A percentile compares a stretch with the other conserved stretches of the same genome.
phyloP scores from a whole-genome alignment of 2,113 vertebrate genomes.

The Misgurnus anguillicaudatus region DNA sequence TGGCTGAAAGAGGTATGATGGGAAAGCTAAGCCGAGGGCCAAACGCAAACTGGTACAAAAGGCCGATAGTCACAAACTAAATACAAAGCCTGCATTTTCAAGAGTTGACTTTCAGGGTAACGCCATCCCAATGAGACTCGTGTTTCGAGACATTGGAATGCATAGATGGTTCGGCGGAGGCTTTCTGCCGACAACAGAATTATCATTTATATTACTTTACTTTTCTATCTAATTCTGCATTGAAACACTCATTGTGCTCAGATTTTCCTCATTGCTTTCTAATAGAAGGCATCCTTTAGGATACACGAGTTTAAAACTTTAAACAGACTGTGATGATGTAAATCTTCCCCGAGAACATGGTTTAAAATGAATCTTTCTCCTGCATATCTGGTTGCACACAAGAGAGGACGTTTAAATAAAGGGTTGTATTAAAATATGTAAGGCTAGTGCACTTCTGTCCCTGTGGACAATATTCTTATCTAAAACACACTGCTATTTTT shows the following conservation, averaged over 20 bases:
- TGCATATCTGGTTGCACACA: neutral
- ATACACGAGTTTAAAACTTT: neutral
- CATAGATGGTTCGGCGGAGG: neutral
- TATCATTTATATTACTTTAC: conserved; percentile 48
- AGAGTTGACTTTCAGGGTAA: neutral
- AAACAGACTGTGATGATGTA: conserved; percentile 7
- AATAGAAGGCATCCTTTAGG: neutral
- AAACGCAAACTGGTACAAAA: neutral
- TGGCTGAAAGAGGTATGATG: neutral
- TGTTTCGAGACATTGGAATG: neutral
- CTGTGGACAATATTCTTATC: too few species aligned
- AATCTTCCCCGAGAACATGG: neutral
- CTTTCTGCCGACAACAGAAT: conserved; percentile 3
- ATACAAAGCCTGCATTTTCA: neutral
- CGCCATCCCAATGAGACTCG: neutral
- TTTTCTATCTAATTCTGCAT: conserved; percentile 13
- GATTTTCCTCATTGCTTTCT: neutral
- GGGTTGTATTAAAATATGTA: conserved; percentile 13
- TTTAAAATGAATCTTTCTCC: neutral
- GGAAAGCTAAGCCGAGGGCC: neutral
- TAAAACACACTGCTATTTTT: neutral
- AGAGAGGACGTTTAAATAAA: neutral
- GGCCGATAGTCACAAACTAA: conserved; percentile 1
- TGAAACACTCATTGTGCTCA: neutral
- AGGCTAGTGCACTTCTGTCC: too few species aligned